A percentile compares a stretch with the other conserved stretches of the same genome.
phyloP scores from a whole-genome alignment of 92 coral and sea anemone species.

The Isaurus tuberculatus region DNA sequence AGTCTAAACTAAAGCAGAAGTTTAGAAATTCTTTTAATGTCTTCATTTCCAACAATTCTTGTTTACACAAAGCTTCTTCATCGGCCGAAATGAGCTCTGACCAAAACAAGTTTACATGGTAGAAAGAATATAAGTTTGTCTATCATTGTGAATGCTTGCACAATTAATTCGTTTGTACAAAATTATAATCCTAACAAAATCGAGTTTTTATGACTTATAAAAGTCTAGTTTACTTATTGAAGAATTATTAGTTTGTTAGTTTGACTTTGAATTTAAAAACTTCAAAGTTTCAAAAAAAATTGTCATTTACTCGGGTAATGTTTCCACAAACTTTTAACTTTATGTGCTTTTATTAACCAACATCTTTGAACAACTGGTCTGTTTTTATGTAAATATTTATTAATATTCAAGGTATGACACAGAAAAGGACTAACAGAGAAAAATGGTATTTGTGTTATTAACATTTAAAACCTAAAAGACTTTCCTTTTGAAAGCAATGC shows the following conservation, averaged over 20 bases:
- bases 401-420: conserved; percentile 39
- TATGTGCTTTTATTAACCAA: conserved; percentile 57
- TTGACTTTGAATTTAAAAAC: not conserved
- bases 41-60: not conserved
- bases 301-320: conserved; percentile 55
- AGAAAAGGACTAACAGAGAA: conserved; percentile 52
- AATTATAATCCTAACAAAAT: not conserved
- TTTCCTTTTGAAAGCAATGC: conserved; percentile 13
- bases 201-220: not conserved
- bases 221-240: not conserved
- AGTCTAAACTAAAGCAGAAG: not conserved
- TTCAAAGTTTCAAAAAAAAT: not conserved
- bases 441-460: conserved; percentile 54
- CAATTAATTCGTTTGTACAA: conserved; percentile 10
- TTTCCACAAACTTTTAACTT: conserved; percentile 65
- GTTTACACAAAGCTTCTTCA: conserved; percentile 2
- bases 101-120: not conserved
- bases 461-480: conserved; percentile 50
- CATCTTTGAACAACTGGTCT: conserved; percentile 51
- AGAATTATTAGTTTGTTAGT: not conserved
- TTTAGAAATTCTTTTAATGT: not conserved
- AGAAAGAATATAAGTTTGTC: not conserved
- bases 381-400: conserved; percentile 69
- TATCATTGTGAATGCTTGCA: conserved; percentile 7
- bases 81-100: not conserved